Evolutionary conservation across 2,797 vertebrate genomes (phyloP), one percentile per base, ranked within the genome.

Genomic region (Enteromius thamalakanensis): DNA sequence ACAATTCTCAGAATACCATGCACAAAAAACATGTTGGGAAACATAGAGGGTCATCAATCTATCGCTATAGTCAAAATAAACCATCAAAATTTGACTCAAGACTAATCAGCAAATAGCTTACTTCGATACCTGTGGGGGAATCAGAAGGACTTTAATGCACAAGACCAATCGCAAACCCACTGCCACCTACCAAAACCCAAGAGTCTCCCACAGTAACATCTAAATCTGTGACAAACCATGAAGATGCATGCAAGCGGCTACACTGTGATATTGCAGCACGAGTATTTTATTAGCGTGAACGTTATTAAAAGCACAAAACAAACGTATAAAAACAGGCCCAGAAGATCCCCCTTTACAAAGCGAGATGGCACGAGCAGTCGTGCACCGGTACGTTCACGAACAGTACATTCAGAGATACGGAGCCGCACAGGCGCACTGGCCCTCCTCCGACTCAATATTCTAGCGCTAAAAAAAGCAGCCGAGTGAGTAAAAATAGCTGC

Each of bases 401-500:
- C 89, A 89, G 90, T 93, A 96, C 92, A 91, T 95, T 95, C 94
- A 94, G 92, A 95, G 94, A 90, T 94, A 94, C 88, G 90, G 94
- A 96, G 60, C 92, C 76, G 67, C 86, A 79, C 92, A 91, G 89
- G 84, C 87, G 90, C 92, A 90, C 90, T 91, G 90, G 90, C 92
- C 87, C 90, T 88, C 76, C 85, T 83, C 91, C 95, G 94, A 94
- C 96, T 96, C 96, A 96, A 96, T 96, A 96, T 96, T 96, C 92
- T 90, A 90, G 92, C 92, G 92, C 97, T 98, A 99, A 98, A 98
- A 98, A 98, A 97, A 97, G 96, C 96, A 97, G 95, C 94, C 92
- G 84, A 91, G 92, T 93, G 92, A 96, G 95, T 98, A 98, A 98
- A 98, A 99, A 98, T 98, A 99, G 96, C 93, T 95, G 95, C 96